These are phyloP conservation scores for Coleophora flavipennella DNA, from an alignment of 2,888 invertebrate genomes.

Conservation along the genomic window DNA sequence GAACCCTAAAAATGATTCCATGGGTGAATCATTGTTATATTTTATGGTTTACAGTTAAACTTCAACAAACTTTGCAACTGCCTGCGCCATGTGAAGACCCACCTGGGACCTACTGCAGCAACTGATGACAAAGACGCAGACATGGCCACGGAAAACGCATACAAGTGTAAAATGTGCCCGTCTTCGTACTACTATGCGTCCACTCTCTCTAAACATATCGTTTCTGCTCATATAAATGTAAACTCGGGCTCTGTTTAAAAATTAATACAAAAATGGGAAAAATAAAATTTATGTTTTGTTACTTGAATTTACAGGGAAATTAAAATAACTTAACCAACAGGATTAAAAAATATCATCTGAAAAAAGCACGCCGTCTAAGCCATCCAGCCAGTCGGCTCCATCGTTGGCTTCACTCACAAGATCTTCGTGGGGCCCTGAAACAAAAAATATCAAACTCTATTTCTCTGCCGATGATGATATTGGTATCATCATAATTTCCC, in stretches of 20 bases:
- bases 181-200: conserved; percentile 43
- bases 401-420: conserved; percentile 17
- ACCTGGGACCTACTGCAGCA: conserved; percentile 14
- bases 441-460: conserved; percentile 12
- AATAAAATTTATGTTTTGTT: conserved; percentile 17
- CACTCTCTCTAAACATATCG: conserved; percentile 53
- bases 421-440: conserved; percentile 35
- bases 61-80: conserved; percentile 39
- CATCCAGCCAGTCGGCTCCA: conserved; percentile 39
- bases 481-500: too few relatives aligned
- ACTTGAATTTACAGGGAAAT: neutral
- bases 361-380: conserved; percentile 45
- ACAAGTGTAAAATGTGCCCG: conserved; percentile 55
- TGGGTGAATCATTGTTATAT: neutral
- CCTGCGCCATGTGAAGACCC: conserved; percentile 43
- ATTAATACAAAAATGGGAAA: conserved; percentile 24
- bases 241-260: neutral
- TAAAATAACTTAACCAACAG: neutral
- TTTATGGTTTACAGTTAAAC: conserved; percentile 34
- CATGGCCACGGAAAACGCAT: conserved; percentile 12
- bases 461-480: too few relatives aligned
- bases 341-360: conserved; percentile 50
- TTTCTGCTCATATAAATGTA: conserved; percentile 44
- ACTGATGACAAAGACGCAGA: neutral
- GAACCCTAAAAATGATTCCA: too few relatives aligned